Conservation (phyloP, 2,888 invertebrate genomes). For the Spisula solida region DNA sequence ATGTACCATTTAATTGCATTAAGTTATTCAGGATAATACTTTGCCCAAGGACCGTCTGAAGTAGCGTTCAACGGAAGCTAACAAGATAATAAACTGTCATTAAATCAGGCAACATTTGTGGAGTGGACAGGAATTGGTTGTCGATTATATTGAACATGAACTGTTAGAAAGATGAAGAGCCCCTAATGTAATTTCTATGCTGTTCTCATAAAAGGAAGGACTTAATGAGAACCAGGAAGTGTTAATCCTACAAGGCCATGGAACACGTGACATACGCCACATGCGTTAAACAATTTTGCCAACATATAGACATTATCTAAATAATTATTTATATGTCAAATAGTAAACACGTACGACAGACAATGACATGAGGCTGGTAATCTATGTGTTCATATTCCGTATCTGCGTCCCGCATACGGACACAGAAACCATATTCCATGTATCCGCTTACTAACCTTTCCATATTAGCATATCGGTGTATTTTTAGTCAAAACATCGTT, state of each 20-base stretch:
- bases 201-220: not conserved
- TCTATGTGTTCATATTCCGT: too few species aligned
- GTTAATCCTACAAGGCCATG: not conserved
- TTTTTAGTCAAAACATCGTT: too few species aligned
- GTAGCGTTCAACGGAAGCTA: not conserved
- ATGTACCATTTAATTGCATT: too few species aligned
- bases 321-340: too few species aligned
- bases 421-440: too few species aligned
- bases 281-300: too few species aligned
- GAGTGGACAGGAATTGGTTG: not conserved
- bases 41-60: not conserved
- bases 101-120: not conserved
- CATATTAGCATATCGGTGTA: too few species aligned
- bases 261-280: not conserved
- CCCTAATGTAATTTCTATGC: not conserved
- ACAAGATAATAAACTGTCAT: not conserved
- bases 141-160: not conserved
- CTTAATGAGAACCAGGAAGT: not conserved
- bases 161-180: not conserved
- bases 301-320: too few species aligned
- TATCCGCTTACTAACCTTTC: too few species aligned
- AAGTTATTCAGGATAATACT: not conserved
- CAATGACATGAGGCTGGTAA: too few species aligned
- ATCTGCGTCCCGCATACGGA: too few species aligned
- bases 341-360: too few species aligned